These are phyloP conservation scores for Drosophila meridiana DNA, from an alignment of 2,888 invertebrate genomes.

Conservation along the genomic window DNA sequence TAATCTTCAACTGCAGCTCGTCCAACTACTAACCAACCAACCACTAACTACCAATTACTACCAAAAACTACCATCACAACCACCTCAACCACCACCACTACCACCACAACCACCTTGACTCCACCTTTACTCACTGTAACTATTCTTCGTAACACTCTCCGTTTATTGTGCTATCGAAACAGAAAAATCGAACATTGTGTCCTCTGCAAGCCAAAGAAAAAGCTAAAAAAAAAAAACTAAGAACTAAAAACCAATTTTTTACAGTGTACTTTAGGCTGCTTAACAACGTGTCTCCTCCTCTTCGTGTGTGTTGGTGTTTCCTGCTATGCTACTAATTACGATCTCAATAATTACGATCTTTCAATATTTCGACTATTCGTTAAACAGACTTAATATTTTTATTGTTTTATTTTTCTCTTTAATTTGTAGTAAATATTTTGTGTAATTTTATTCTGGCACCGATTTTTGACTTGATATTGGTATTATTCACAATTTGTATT, in stretches of 20 bases:
- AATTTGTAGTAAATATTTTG: constrained; percentile 6
- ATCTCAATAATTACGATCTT: constrained; percentile 34
- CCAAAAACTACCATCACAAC: constrained; percentile 37
- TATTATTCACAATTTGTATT: constrained; percentile 30
- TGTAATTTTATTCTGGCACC: constrained; percentile 29
- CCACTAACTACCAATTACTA: constrained; percentile 24
- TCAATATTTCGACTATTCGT: not conserved
- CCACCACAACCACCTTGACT: constrained; percentile 50
- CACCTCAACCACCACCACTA: constrained; percentile 27
- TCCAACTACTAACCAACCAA: constrained; percentile 64
- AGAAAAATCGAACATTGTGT: constrained; percentile 34
- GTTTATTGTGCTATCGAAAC: constrained; percentile 66
- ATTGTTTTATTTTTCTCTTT: not conserved
- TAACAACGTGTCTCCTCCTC: constrained; percentile 67
- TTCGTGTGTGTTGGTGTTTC: constrained; percentile 65
- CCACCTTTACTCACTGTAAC: constrained; percentile 52
- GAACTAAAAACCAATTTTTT: constrained; percentile 55
- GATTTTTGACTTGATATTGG: constrained; percentile 16
- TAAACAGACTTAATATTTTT: not conserved
- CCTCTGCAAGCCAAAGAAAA: constrained; percentile 31
- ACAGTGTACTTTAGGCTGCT: constrained; percentile 75
- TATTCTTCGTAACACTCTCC: constrained; percentile 58
- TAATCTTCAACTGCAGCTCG: constrained; percentile 73
- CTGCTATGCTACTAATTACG: constrained; percentile 61
- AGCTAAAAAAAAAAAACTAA: constrained; percentile 41